Evolutionary conservation across 2,888 invertebrate species (phyloP), one percentile per base, ranked within the genome.

Genomic region (Microctonus aethiopoides): DNA sequence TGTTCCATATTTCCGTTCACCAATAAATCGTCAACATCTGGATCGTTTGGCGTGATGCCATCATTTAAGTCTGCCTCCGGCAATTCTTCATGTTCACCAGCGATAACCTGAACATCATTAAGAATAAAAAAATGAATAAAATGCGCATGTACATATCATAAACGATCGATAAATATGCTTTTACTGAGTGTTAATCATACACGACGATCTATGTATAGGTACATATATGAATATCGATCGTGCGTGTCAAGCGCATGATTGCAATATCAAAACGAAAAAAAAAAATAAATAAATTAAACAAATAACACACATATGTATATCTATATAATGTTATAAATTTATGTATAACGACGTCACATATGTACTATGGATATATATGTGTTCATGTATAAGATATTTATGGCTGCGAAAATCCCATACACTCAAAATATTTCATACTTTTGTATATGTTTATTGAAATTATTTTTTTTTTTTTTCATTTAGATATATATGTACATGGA

Each of bases 1-100:
- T 95, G 93, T 84, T 96, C 96, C 92, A 97, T 93, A 82, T 95
- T 95, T 9, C 95, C 92, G 74, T 89, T 88, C 78, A 91, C 91
- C 64, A 94, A 90, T 76, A 94, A 88, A 75, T 90, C 89, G 68
- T 90, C 88, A 51, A 94, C 89, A 84, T 92, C 92, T 16, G 89
- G 89, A 76, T 93, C 92, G n/a, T 79, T 75, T 36, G 77, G 75
- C 80, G 78, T 79, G 66, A 76, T 79, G 70, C 75, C 80, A 11
- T 81, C 84, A 65, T 81, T 81, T 59, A 81, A 63, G 32, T 83
- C 83, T 22, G 79, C 68, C 41, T 82, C 80, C 65, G 82, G 76
- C 52, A 76, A 68, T 67, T 82, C 81, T 63, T 79, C 77, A 74
- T 83, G 84, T 65, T 81, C 81, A 1, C 80, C 84, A 34, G 77